Evolutionary conservation across 2,113 vertebrate species (phyloP), one percentile per base, ranked within the genome.

Genomic region (Otus sunia): DNA sequence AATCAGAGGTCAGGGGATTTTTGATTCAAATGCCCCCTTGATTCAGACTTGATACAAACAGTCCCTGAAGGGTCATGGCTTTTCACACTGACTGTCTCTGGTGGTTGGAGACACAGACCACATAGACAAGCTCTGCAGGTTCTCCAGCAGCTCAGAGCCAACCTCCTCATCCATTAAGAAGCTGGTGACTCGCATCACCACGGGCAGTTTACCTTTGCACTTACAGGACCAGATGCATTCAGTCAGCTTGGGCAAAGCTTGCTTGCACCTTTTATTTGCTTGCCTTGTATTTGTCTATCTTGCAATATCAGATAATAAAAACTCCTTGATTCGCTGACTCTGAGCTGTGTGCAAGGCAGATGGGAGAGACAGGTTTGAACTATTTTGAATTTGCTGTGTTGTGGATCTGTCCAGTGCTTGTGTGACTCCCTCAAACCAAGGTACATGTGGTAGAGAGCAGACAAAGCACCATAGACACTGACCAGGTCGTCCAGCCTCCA

Each of bases 121-220:
- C 34, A 25, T 2, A 41, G 55, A 27, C 10, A 53, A 59, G 23
- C 56, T 55, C 27, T 15, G 39, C 5, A 2, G 1, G 2, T 18
- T 34, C 59, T 63, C 7, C 58, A 36, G 50, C 45, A 62, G 41
- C 87, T 37, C 37, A 17, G 30, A 84, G 34, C 5, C 6, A 23
- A 14, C 13, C 19, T 60, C 25, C 26, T 36, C 32, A 10, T 5
- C 55, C 67, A 7, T 5, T 15, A 41, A 34, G 77, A 4, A 56
- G 50, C 13, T 32, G 7, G 1, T 5, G 6, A 64, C 6, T 30
- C 20, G 27, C 27, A 36, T 11, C 5, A 1, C 36, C 4, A 0
- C 3, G 26, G 47, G 5, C 1, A 2, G 5, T 9, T 3, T 3
- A 3, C 17, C 8, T 56, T 14, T 64, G 53, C 3, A 0, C 10